A percentile compares a stretch with the other conserved stretches of the same genome.
These are phyloP conservation scores for Temnothorax longispinosus DNA, from an alignment of 1,140 invertebrate genomes.

Conservation along the genomic window DNA sequence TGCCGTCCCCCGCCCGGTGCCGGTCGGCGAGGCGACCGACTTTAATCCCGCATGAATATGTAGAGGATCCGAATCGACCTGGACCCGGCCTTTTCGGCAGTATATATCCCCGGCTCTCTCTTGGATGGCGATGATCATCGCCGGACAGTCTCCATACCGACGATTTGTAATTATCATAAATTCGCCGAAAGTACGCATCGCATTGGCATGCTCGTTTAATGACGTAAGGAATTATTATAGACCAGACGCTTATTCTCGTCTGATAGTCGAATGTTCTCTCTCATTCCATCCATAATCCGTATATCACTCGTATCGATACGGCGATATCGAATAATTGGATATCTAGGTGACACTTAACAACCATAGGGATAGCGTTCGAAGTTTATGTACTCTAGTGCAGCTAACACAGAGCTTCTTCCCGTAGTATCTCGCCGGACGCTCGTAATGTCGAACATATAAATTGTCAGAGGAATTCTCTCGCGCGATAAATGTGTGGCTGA, in stretches of 20 bases:
- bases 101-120: conserved; percentile 52
- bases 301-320: conserved; percentile 16
- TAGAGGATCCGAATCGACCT: conserved; percentile 63
- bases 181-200: conserved; percentile 22
- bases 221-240: conserved; percentile 39
- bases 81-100: conserved; percentile 43
- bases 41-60: conserved; percentile 78
- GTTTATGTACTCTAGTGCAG: conserved; percentile 49
- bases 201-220: conserved; percentile 25
- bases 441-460: conserved; percentile 3
- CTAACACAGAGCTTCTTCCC: conserved; percentile 65
- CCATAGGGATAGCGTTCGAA: neutral
- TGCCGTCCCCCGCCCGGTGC: conserved; percentile 24
- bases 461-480: neutral
- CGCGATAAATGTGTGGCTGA: neutral
- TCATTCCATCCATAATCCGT: neutral
- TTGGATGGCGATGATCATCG: conserved; percentile 49
- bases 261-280: neutral
- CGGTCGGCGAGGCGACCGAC: conserved; percentile 59
- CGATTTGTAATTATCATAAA: conserved; percentile 68
- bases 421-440: neutral
- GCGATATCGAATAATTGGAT: neutral
- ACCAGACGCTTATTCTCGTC: neutral
- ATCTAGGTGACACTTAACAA: conserved; percentile 4
- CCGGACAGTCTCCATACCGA: conserved; percentile 42